A percentile compares a stretch with the other conserved stretches of the same genome.
Conservation (phyloP, 2,797 vertebrate genomes). For the Sphenopsis melanotis region DNA sequence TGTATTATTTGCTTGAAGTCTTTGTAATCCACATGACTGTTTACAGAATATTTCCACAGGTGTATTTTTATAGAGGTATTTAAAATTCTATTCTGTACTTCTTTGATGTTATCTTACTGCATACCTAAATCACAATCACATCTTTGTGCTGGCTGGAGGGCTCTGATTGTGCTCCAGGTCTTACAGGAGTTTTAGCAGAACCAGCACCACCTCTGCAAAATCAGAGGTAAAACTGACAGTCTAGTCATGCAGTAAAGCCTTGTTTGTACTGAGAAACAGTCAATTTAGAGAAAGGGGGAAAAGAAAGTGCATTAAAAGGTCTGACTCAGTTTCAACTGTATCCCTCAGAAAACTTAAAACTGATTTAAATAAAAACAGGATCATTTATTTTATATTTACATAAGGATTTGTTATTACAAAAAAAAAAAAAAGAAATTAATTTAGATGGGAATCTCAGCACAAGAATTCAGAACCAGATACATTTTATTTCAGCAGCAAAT, state of each 20-base stretch:
- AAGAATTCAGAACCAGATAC: neutral
- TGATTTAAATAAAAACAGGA: neutral
- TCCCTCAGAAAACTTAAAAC: neutral
- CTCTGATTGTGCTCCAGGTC: neutral
- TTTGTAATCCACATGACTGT: neutral
- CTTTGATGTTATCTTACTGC: constrained; percentile 32
- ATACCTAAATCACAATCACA: neutral
- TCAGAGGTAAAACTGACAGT: neutral
- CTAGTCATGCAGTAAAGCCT: neutral
- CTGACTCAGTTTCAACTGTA: neutral
- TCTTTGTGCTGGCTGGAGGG: neutral
- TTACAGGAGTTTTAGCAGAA: neutral
- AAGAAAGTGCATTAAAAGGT: neutral
- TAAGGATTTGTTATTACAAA: neutral
- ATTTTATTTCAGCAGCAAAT: constrained; percentile 31
- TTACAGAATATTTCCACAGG: constrained; percentile 19
- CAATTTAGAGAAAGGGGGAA: neutral
- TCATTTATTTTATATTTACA: constrained; percentile 4
- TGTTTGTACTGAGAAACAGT: neutral
- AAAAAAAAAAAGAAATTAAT: neutral
- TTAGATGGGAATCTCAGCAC: neutral
- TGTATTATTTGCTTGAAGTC: neutral
- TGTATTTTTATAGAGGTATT: constrained; percentile 20
- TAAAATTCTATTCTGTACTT: neutral
- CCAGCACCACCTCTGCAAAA: neutral